phyloP scores from a whole-genome alignment of 1,140 invertebrate genomes.

The Diabrotica undecimpunctata region DNA sequence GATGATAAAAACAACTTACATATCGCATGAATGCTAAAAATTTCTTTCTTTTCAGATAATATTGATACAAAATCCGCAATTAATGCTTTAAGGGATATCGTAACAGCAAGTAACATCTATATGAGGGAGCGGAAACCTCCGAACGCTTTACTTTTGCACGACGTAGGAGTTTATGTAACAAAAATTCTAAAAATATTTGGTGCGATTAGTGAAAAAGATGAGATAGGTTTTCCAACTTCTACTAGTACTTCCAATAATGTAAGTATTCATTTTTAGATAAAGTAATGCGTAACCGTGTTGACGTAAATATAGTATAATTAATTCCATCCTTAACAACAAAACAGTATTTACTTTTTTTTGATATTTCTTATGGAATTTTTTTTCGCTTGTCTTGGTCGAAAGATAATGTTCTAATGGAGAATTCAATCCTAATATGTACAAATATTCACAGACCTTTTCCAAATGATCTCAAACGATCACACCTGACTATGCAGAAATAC shows the following conservation, averaged over 20 bases:
- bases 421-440: too few species aligned
- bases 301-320: too few species aligned
- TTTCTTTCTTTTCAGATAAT: slow-evolving; percentile 67
- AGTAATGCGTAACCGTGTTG: too few species aligned
- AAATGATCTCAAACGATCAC: too few species aligned
- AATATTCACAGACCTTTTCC: too few species aligned
- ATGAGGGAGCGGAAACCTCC: slow-evolving; percentile 63
- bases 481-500: too few species aligned
- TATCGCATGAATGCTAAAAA: too few species aligned
- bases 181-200: slow-evolving; percentile 87
- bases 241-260: slow-evolving; percentile 52
- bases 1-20: neutral
- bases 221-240: slow-evolving; percentile 75
- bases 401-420: too few species aligned
- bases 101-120: slow-evolving; percentile 81
- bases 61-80: slow-evolving; percentile 87
- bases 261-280: slow-evolving; percentile 36
- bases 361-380: too few species aligned
- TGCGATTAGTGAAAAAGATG: slow-evolving; percentile 64
- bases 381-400: too few species aligned
- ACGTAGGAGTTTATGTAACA: slow-evolving; percentile 79
- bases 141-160: slow-evolving; percentile 60
- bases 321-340: too few species aligned
- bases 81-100: slow-evolving; percentile 79
- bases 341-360: too few species aligned